phyloP scores from a whole-genome alignment of 2,888 invertebrate species.

The Pristionchus maxplancki region DNA sequence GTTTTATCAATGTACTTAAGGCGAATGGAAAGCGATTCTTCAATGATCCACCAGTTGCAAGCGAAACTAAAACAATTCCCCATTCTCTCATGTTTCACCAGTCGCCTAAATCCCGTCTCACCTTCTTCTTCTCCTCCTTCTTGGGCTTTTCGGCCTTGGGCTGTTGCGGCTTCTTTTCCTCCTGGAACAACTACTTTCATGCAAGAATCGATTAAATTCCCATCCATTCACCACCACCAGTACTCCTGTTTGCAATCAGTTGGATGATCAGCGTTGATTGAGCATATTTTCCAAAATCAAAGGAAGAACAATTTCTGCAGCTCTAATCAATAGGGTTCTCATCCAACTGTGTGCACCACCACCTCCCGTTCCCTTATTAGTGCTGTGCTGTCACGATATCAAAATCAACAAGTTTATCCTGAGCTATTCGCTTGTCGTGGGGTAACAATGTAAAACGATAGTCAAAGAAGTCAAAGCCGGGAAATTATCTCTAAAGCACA shows the following conservation, averaged over 20 bases:
- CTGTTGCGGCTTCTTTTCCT: conserved; percentile 47
- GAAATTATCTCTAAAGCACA: background rate
- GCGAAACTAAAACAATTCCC: background rate
- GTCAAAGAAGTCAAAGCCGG: background rate
- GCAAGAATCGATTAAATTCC: background rate
- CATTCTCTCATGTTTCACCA: background rate
- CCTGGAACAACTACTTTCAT: conserved; percentile 21
- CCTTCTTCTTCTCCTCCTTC: conserved; percentile 48
- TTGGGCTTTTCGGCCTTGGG: conserved; percentile 35
- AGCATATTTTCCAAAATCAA: too few relatives aligned
- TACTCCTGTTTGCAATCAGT: too few relatives aligned
- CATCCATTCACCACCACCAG: background rate
- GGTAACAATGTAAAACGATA: conserved; percentile 38
- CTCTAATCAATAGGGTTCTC: too few relatives aligned
- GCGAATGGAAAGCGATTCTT: too few relatives aligned
- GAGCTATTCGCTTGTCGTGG: background rate
- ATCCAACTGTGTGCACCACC: conserved; percentile 1
- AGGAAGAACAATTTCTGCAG: too few relatives aligned
- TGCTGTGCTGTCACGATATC: background rate
- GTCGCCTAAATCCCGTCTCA: background rate
- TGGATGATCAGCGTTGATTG: too few relatives aligned
- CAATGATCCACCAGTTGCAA: too few relatives aligned
- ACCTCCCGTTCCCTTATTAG: background rate
- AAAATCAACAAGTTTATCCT: conserved; percentile 47
- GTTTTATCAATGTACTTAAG: too few relatives aligned